Evolutionary conservation across 1,140 invertebrate genomes (phyloP).

Genomic region (Cyphomyrmex costatus): DNA sequence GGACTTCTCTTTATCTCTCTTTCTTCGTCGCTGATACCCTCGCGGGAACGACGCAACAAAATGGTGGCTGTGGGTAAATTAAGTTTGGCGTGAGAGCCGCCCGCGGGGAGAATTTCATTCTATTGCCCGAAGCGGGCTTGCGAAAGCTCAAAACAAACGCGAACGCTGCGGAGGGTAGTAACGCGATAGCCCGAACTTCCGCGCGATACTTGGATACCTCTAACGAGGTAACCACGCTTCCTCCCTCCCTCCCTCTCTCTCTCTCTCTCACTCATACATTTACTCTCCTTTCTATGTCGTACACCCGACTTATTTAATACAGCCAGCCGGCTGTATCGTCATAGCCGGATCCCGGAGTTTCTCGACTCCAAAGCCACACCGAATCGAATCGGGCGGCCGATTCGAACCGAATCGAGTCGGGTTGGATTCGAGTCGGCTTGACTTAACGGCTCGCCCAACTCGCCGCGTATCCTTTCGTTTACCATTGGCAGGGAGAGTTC

Average conservation of each 20-base stretch:
- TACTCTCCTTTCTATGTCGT: neutral
- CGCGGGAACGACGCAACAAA: constrained; percentile 36
- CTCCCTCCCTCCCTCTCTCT: neutral
- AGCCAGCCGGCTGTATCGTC: neutral
- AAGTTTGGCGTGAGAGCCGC: constrained; percentile 51
- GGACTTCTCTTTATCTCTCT: too few species aligned
- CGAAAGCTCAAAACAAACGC: constrained; percentile 49
- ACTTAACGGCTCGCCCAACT: constrained; percentile 22
- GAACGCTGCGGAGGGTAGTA: constrained; percentile 18
- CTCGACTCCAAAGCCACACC: constrained; percentile 38
- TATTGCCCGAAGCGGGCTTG: constrained; percentile 23
- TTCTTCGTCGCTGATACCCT: neutral
- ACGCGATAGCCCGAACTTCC: constrained; percentile 49
- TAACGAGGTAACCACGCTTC: constrained; percentile 46
- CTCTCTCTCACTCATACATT: neutral
- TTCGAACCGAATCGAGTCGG: constrained; percentile 29
- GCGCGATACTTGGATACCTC: constrained; percentile 35
- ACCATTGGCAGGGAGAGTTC: neutral
- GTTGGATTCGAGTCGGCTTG: constrained; percentile 10
- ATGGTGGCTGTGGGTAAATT: constrained; percentile 58
- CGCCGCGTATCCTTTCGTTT: constrained; percentile 10
- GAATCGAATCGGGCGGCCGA: constrained; percentile 53
- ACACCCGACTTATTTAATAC: constrained; percentile 54
- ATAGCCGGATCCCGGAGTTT: constrained; percentile 29
- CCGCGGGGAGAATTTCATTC: constrained; percentile 59